A percentile compares a stretch with the other conserved stretches of the same genome.
Evolutionary conservation across 2,797 vertebrate genomes (phyloP).

Genomic region (Sandelia bainsii): DNA sequence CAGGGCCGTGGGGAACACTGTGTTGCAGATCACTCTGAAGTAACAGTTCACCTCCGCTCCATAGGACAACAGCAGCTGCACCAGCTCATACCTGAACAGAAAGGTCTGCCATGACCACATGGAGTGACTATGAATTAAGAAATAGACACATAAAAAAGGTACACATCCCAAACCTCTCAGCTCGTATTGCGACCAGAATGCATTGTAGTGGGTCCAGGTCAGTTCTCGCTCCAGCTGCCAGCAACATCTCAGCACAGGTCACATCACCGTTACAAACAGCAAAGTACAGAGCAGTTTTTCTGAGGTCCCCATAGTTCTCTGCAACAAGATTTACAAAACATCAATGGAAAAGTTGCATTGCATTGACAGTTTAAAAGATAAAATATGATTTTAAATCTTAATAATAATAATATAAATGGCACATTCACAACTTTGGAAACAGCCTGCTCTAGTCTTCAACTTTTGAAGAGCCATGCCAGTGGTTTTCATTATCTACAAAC

Average conservation of each 20-base stretch:
- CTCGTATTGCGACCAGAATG: constrained; percentile 88
- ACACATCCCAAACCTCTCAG: constrained; percentile 71
- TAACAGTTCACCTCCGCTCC: constrained; percentile 91
- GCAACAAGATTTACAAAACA: neutral
- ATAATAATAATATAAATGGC: neutral
- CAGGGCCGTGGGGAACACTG: constrained; percentile 88
- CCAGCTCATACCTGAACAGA: constrained; percentile 82
- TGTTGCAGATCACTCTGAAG: constrained; percentile 88
- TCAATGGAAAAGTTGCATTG: neutral
- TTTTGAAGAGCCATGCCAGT: neutral
- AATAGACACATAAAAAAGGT: neutral
- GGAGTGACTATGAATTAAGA: neutral
- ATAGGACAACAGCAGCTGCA: constrained; percentile 85
- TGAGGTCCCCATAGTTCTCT: constrained; percentile 87
- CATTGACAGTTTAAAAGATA: neutral
- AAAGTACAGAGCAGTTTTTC: constrained; percentile 86
- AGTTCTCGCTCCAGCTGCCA: constrained; percentile 85
- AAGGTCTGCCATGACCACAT: neutral
- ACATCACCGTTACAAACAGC: constrained; percentile 88
- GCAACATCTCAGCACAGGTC: constrained; percentile 85
- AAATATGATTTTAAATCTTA: neutral
- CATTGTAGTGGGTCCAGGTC: constrained; percentile 89
- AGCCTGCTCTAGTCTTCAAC: neutral
- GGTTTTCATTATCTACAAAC: neutral
- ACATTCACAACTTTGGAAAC: neutral